Percentiles rank a stretch among this genome's conserved stretches.
Evolutionary conservation across 2,113 vertebrate genomes (phyloP).

Genomic region (Chaetops frenatus): DNA sequence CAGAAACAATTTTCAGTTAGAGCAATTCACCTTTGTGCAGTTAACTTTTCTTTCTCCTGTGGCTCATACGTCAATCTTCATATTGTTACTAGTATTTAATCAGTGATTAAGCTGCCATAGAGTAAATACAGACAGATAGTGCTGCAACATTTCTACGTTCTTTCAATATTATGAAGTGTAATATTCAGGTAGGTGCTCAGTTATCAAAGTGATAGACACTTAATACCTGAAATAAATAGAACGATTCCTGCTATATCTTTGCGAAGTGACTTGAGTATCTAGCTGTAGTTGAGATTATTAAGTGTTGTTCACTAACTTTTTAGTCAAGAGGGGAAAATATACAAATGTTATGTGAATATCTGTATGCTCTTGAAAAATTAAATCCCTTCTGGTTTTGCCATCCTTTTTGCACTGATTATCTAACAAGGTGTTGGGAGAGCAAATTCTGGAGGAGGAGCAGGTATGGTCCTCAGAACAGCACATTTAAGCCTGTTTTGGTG

Average conservation of each 20-base stretch:
- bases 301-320: neutral
- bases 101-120: constrained; percentile 22
- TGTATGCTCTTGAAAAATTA: neutral
- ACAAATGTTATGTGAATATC: neutral
- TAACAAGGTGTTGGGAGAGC: neutral
- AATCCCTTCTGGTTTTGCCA: neutral
- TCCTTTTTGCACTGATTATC: neutral
- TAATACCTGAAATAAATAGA: constrained; percentile 55
- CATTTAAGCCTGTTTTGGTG: neutral
- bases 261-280: neutral
- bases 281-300: neutral
- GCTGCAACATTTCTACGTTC: constrained; percentile 9
- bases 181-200: constrained; percentile 39
- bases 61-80: neutral
- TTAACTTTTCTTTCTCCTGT: neutral
- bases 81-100: constrained; percentile 23
- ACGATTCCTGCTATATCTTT: neutral
- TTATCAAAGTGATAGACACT: constrained; percentile 59
- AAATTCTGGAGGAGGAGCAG: neutral
- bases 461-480: neutral
- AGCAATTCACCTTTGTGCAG: neutral
- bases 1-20: neutral
- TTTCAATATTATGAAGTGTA: constrained; percentile 43
- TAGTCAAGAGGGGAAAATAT: neutral
- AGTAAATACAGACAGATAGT: constrained; percentile 37